Evolutionary conservation across 1,140 invertebrate species (phyloP).

Genomic region (Lepidurus arcticus): DNA sequence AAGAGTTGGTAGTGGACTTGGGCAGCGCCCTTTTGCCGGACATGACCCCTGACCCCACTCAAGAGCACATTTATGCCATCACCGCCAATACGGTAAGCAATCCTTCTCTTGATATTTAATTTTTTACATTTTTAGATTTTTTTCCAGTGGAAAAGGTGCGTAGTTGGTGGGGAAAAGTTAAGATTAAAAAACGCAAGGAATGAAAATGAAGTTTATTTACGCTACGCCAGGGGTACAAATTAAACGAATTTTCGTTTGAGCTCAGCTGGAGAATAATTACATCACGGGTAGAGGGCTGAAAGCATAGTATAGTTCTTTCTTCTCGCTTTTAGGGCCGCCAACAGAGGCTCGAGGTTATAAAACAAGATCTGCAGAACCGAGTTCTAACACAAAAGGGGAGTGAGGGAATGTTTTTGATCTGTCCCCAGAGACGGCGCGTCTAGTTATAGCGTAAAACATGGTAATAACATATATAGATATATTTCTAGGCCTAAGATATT

Average conservation of each 20-base stretch:
- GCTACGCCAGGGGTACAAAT: background rate
- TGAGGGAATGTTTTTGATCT: background rate
- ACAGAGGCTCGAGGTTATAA: background rate
- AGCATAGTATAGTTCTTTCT: background rate
- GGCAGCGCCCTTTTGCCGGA: slow-evolving; percentile 72
- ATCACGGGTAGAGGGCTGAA: background rate
- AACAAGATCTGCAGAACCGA: slow-evolving; percentile 7
- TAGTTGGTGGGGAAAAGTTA: background rate
- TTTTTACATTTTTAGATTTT: background rate
- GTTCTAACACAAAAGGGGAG: background rate
- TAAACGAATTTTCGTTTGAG: background rate
- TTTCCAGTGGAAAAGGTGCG: background rate
- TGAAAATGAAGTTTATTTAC: background rate
- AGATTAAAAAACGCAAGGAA: slow-evolving; percentile 10
- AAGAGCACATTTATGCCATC: slow-evolving; percentile 66
- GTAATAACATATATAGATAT: background rate
- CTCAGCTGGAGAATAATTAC: background rate
- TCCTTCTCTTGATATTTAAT: background rate
- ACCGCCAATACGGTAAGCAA: slow-evolving; percentile 57
- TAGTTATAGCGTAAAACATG: background rate
- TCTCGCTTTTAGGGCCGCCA: background rate
- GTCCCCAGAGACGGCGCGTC: background rate
- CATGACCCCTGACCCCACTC: slow-evolving; percentile 68
- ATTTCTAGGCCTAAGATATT: background rate
- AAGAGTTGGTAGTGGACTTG: slow-evolving; percentile 63